Conservation (phyloP, 2,113 vertebrate species). For the Cyphomyrus discorhynchus region DNA sequence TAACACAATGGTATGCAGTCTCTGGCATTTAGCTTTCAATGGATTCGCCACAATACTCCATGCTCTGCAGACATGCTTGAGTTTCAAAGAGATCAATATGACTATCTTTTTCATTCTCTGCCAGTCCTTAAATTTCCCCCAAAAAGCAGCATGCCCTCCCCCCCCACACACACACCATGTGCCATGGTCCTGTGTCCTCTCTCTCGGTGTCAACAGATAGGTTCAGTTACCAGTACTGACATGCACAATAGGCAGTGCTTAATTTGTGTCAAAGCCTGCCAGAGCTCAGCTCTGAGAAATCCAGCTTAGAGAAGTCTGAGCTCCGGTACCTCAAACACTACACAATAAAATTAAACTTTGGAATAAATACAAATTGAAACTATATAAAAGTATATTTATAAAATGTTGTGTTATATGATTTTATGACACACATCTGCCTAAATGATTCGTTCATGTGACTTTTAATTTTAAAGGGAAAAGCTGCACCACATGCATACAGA, state of each 20-base stretch:
- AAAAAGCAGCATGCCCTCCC: background rate
- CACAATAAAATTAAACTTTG: background rate
- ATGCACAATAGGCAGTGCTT: background rate
- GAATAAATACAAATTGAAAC: background rate
- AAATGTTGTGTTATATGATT: background rate
- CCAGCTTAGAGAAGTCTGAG: background rate
- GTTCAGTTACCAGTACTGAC: background rate
- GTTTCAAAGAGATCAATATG: slow-evolving; percentile 5
- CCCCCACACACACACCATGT: background rate
- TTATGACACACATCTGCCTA: background rate
- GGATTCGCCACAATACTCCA: background rate
- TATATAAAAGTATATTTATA: background rate
- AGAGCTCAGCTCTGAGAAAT: background rate
- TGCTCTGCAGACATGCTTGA: background rate
- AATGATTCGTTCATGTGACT: background rate
- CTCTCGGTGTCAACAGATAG: background rate
- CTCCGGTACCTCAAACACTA: background rate
- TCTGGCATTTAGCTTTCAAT: slow-evolving; percentile 20
- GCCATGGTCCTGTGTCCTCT: background rate
- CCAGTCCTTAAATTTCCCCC: background rate
- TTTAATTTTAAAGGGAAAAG: background rate
- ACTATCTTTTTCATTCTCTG: background rate
- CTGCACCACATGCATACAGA: background rate
- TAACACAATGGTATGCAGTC: slow-evolving; percentile 3
- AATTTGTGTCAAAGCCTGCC: background rate